Conservation (phyloP, 2,888 invertebrate species). For the Creontiades dilutus region DNA sequence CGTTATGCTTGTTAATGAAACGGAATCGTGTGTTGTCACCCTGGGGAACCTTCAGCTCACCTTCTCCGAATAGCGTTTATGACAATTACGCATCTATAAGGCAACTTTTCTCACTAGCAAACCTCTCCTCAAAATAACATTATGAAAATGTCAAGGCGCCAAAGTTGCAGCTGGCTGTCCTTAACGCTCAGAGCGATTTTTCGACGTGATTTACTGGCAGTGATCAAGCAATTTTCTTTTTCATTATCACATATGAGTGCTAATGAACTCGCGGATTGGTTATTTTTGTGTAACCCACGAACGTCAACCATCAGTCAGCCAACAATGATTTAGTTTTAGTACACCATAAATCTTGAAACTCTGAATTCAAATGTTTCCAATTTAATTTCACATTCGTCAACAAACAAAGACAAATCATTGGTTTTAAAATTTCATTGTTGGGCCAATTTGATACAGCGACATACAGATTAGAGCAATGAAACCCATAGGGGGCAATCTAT, state of each 20-base stretch:
- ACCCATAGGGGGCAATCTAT: too few relatives aligned
- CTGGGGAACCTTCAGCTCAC: background rate
- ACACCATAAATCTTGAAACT: too few relatives aligned
- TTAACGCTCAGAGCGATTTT: background rate
- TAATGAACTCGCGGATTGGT: background rate
- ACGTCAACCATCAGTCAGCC: background rate
- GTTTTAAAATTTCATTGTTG: too few relatives aligned
- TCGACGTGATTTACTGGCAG: background rate
- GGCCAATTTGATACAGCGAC: too few relatives aligned
- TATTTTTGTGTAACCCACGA: background rate
- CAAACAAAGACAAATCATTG: too few relatives aligned
- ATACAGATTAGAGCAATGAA: too few relatives aligned
- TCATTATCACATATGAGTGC: background rate
- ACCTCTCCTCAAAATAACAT: background rate
- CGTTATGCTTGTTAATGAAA: too few relatives aligned
- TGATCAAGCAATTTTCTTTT: background rate
- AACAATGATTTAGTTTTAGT: too few relatives aligned
- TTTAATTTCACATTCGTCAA: too few relatives aligned
- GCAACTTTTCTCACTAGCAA: background rate
- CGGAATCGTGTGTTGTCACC: background rate
- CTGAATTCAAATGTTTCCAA: too few relatives aligned
- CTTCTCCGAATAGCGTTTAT: background rate
- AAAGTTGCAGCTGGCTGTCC: background rate
- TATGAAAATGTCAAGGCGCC: conserved; percentile 30
- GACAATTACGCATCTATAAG: conserved; percentile 1